Evolutionary conservation across 2,113 vertebrate genomes (phyloP).

Genomic region (Syngnathus floridae): DNA sequence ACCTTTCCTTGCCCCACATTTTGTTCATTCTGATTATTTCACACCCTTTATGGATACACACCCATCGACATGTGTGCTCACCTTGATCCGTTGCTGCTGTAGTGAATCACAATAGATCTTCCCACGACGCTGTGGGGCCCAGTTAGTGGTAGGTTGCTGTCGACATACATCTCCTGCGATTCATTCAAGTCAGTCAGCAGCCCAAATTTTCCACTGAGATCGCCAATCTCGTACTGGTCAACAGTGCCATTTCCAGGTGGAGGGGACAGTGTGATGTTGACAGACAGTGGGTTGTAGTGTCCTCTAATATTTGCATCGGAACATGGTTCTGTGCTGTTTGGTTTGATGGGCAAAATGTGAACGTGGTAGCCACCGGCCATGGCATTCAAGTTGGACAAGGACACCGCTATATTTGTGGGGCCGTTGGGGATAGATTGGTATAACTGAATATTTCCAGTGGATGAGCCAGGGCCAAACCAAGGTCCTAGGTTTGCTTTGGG

Average conservation of each 20-base stretch:
- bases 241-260: slow-evolving; percentile 61
- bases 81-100: slow-evolving; percentile 62
- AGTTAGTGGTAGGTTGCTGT: slow-evolving; percentile 64
- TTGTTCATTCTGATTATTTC: background rate
- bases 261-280: slow-evolving; percentile 57
- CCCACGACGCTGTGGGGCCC: slow-evolving; percentile 67
- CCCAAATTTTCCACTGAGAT: slow-evolving; percentile 75
- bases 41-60: background rate
- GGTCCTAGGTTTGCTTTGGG: slow-evolving; percentile 32
- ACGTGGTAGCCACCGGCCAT: slow-evolving; percentile 69
- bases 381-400: slow-evolving; percentile 50
- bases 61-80: slow-evolving; percentile 39
- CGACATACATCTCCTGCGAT: slow-evolving; percentile 35
- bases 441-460: slow-evolving; percentile 55
- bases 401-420: slow-evolving; percentile 57
- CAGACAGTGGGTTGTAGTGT: slow-evolving; percentile 70
- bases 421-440: slow-evolving; percentile 60
- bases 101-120: slow-evolving; percentile 73
- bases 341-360: slow-evolving; percentile 65
- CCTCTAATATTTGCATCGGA: slow-evolving; percentile 63
- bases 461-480: slow-evolving; percentile 60
- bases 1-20: too few relatives aligned
- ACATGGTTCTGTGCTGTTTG: slow-evolving; percentile 51
- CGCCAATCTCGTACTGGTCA: slow-evolving; percentile 76
- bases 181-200: slow-evolving; percentile 42